phyloP scores from a whole-genome alignment of 53 echinoderm and acorn worm genomes.

The Stichopus horrens region DNA sequence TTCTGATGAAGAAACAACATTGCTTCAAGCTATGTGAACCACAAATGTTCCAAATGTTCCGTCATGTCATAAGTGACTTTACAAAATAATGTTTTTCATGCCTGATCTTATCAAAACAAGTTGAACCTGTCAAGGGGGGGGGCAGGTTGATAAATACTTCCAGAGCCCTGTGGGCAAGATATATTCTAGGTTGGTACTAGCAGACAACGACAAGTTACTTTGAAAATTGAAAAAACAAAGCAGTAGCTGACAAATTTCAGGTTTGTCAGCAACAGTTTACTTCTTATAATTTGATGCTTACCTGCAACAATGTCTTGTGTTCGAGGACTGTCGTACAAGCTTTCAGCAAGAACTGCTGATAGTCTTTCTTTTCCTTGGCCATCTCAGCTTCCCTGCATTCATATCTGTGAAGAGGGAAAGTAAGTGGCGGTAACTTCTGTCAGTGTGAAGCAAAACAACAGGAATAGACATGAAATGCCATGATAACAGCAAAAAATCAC shows the following conservation, averaged over 20 bases:
- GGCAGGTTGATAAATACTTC: too few relatives aligned
- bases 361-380: slow-evolving; percentile 67
- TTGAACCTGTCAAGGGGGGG: too few relatives aligned
- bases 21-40: too few relatives aligned
- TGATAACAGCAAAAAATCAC: too few relatives aligned
- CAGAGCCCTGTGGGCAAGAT: not conserved
- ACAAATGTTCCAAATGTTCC: too few relatives aligned
- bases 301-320: slow-evolving; percentile 80
- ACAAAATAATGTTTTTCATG: too few relatives aligned
- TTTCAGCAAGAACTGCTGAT: slow-evolving; percentile 63
- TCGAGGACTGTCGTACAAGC: slow-evolving; percentile 69
- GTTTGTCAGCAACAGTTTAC: not conserved
- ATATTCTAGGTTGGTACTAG: not conserved
- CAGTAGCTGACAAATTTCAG: not conserved
- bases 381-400: slow-evolving; percentile 57
- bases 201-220: not conserved
- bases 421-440: too few relatives aligned
- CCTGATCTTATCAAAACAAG: too few relatives aligned
- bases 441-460: too few relatives aligned
- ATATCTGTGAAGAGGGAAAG: slow-evolving; percentile 41
- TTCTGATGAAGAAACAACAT: too few relatives aligned
- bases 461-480: too few relatives aligned
- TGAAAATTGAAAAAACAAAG: not conserved
- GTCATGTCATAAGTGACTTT: too few relatives aligned
- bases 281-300: not conserved